Evolutionary conservation across 2,797 vertebrate species (phyloP).

Genomic region (Spatula versicolor): DNA sequence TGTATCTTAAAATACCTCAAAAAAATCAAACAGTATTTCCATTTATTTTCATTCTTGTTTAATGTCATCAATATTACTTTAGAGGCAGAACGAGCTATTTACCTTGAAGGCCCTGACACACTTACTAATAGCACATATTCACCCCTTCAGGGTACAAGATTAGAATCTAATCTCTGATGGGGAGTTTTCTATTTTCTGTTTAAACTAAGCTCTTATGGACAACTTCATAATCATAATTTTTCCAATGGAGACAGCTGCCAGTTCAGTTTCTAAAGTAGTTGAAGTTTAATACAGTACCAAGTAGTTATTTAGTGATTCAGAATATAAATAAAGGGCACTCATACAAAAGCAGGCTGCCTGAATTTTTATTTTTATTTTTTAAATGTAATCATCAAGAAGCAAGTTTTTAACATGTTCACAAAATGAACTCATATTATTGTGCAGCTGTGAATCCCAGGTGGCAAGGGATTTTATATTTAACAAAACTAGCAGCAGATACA

Average conservation of each 20-base stretch:
- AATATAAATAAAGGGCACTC: background rate
- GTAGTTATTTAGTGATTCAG: background rate
- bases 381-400: background rate
- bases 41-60: background rate
- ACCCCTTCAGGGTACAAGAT: background rate
- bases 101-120: conserved; percentile 29
- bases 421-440: background rate
- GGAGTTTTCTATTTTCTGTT: background rate
- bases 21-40: background rate
- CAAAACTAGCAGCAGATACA: background rate
- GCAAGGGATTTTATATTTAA: background rate
- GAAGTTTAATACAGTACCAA: background rate
- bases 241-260: background rate
- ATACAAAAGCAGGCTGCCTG: background rate
- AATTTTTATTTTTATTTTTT: background rate
- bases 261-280: background rate
- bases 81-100: conserved; percentile 42
- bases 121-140: background rate
- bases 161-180: background rate
- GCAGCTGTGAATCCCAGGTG: background rate
- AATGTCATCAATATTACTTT: background rate
- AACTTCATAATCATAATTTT: background rate
- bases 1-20: background rate
- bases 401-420: background rate
- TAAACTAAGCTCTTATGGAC: background rate